phyloP scores from a whole-genome alignment of 2,113 vertebrate species.

The Catagonus wagneri region DNA sequence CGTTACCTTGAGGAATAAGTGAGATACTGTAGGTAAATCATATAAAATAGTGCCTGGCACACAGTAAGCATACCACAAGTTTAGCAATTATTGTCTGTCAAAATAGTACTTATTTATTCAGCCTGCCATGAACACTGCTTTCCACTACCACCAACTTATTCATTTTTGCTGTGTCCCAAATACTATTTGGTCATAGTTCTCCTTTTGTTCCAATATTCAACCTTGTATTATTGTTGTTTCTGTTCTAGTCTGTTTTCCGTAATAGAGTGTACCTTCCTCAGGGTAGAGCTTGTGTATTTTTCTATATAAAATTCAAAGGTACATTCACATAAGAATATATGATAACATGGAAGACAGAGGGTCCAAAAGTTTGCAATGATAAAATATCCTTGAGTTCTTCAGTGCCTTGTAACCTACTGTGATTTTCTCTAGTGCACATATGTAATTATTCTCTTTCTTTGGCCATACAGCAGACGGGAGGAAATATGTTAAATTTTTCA shows the following conservation, averaged over 20 bases:
- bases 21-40: neutral
- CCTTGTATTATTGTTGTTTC: neutral
- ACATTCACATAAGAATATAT: neutral
- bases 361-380: neutral
- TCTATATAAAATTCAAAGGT: neutral
- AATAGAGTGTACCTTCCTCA: neutral
- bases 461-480: neutral
- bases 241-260: neutral
- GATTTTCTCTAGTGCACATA: neutral
- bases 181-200: neutral
- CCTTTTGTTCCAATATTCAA: neutral
- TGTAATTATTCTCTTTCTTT: conserved; percentile 1
- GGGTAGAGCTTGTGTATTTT: neutral
- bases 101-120: neutral
- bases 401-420: neutral
- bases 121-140: neutral
- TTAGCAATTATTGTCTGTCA: neutral
- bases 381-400: neutral
- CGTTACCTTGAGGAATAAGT: neutral
- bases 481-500: neutral
- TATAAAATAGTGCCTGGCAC: neutral
- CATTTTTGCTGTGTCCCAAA: neutral
- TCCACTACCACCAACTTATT: neutral
- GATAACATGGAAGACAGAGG: neutral
- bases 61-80: neutral